Evolutionary conservation across 2,113 vertebrate genomes (phyloP).

Genomic region (Hippopotamus amphibius): DNA sequence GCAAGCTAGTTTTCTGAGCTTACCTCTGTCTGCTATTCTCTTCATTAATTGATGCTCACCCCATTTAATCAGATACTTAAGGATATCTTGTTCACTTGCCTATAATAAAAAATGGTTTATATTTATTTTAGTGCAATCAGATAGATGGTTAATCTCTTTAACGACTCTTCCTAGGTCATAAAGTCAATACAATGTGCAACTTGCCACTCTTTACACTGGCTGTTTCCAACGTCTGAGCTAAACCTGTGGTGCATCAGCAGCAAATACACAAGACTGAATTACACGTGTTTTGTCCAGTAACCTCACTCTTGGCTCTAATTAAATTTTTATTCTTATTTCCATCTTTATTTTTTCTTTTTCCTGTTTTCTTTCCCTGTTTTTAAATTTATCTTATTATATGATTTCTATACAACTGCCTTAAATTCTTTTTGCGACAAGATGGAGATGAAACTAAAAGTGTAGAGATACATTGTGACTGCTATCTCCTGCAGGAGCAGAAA

Average conservation of each 20-base stretch:
- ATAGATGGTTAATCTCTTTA: slow-evolving; percentile 38
- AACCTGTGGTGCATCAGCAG: neutral
- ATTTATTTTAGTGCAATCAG: slow-evolving; percentile 60
- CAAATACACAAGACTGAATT: neutral
- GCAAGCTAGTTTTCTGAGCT: slow-evolving; percentile 74
- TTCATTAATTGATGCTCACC: slow-evolving; percentile 99
- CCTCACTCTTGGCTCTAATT: neutral
- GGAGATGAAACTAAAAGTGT: neutral
- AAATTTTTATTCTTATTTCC: neutral
- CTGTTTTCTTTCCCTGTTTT: slow-evolving; percentile 32
- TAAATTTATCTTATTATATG: slow-evolving; percentile 30
- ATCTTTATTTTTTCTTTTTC: neutral
- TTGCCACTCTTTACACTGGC: neutral
- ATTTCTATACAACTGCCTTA: neutral
- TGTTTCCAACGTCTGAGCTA: neutral
- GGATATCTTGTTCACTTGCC: slow-evolving; percentile 99
- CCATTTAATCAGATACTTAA: slow-evolving; percentile 99
- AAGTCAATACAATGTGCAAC: neutral
- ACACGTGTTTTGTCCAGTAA: neutral
- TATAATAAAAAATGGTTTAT: slow-evolving; percentile 84
- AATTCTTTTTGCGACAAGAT: slow-evolving; percentile 17
- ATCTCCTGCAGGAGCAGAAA: neutral
- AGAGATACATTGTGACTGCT: neutral
- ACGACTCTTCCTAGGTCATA: neutral
- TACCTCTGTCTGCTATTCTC: slow-evolving; percentile 99